These are phyloP conservation scores for Toxonevra muliebris DNA, from an alignment of 2,888 invertebrate species.

Conservation along the genomic window DNA sequence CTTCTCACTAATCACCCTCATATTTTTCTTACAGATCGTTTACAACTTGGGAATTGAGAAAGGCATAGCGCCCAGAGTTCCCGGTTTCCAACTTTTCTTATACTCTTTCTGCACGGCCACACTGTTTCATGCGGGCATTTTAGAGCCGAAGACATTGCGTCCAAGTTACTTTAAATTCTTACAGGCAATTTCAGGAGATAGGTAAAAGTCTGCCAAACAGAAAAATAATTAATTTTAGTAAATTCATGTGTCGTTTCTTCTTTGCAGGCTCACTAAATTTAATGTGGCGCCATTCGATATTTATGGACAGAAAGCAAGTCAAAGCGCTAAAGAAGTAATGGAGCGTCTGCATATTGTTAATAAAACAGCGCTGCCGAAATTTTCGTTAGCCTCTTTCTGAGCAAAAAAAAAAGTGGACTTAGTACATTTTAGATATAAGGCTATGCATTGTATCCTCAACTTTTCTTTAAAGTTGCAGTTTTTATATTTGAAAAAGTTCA, in stretches of 20 bases:
- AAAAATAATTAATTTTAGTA: not conserved
- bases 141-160: constrained; percentile 81
- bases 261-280: constrained; percentile 69
- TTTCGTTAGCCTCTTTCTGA: constrained; percentile 44
- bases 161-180: constrained; percentile 87
- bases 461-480: too few species aligned
- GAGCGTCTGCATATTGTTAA: constrained; percentile 50
- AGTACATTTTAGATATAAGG: too few species aligned
- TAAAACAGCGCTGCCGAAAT: constrained; percentile 46
- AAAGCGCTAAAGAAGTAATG: constrained; percentile 65
- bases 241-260: not conserved
- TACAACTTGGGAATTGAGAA: constrained; percentile 76
- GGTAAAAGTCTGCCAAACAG: constrained; percentile 62
- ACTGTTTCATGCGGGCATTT: constrained; percentile 79
- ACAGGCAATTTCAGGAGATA: constrained; percentile 76
- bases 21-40: constrained; percentile 67
- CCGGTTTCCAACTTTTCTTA: constrained; percentile 75
- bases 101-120: constrained; percentile 82
- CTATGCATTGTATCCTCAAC: too few species aligned
- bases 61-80: constrained; percentile 73
- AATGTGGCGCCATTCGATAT: constrained; percentile 69
- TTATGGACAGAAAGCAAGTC: constrained; percentile 71
- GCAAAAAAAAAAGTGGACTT: not conserved
- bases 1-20: not conserved
- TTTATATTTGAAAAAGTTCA: too few species aligned